Conservation (phyloP, 2,113 vertebrate genomes). For the Carettochelys insculpta region DNA sequence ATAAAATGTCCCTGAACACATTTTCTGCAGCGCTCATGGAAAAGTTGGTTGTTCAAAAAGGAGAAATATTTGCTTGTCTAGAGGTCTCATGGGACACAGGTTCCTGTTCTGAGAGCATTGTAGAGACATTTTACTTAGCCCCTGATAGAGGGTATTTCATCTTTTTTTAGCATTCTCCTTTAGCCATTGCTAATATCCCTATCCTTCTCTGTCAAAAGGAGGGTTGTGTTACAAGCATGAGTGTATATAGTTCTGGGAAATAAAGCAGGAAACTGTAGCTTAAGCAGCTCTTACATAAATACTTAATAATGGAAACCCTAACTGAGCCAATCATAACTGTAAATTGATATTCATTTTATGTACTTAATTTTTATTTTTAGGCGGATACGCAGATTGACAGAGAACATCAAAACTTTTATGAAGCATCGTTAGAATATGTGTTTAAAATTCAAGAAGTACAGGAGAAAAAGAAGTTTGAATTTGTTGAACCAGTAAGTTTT, state of each 20-base stretch:
- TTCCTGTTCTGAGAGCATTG: not conserved
- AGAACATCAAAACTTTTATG: conserved; percentile 95
- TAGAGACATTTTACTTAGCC: not conserved
- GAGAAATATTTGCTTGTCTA: not conserved
- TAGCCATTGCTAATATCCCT: not conserved
- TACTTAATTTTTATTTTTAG: conserved; percentile 75
- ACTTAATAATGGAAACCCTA: not conserved
- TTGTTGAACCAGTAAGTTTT: conserved; percentile 94
- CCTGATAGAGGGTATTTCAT: not conserved
- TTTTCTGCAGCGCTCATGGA: not conserved
- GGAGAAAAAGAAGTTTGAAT: conserved; percentile 99
- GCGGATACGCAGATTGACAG: conserved; percentile 93
- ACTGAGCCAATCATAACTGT: not conserved
- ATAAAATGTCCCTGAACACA: not conserved
- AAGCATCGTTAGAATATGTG: conserved; percentile 95
- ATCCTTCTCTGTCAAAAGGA: not conserved
- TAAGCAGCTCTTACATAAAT: not conserved
- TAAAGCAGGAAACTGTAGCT: not conserved
- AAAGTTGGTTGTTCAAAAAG: not conserved
- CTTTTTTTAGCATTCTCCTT: not conserved
- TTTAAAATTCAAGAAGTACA: conserved; percentile 99
- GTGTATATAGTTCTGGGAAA: not conserved
- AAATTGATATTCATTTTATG: not conserved
- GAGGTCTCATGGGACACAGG: not conserved
- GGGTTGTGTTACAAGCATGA: not conserved